A percentile compares a stretch with the other conserved stretches of the same genome.
Conservation (phyloP, 2,888 invertebrate species). For the Galerucella nymphaeae region DNA sequence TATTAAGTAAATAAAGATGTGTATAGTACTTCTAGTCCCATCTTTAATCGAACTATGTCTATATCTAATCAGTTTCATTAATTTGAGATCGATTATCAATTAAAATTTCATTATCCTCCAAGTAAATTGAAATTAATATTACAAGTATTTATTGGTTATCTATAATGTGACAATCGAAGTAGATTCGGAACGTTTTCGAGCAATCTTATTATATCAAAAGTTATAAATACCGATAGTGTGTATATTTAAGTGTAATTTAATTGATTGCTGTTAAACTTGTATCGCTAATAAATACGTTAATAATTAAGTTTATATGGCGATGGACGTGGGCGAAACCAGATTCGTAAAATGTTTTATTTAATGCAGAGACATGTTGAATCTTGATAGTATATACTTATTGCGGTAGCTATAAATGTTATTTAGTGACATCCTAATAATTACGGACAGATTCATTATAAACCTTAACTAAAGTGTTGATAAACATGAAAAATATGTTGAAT, state of each 20-base stretch:
- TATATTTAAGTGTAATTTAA: conserved; percentile 28
- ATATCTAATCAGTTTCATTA: neutral
- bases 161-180: neutral
- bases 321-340: conserved; percentile 27
- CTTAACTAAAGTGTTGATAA: neutral
- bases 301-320: conserved; percentile 15
- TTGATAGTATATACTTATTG: neutral
- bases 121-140: neutral
- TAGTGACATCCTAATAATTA: neutral
- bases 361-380: neutral
- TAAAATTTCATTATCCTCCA: neutral
- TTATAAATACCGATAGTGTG: conserved; percentile 22
- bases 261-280: conserved; percentile 26
- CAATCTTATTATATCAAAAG: conserved; percentile 1
- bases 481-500: neutral
- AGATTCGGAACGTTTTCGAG: neutral
- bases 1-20: too few relatives aligned
- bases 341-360: conserved; percentile 2
- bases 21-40: neutral
- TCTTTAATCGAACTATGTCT: neutral
- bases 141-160: neutral
- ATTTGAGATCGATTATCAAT: neutral
- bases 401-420: neutral
- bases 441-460: neutral
- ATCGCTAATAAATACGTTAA: conserved; percentile 30